A percentile compares a stretch with the other conserved stretches of the same genome.
Evolutionary conservation across 1,140 invertebrate genomes (phyloP).

Genomic region (Amyelois transitella): DNA sequence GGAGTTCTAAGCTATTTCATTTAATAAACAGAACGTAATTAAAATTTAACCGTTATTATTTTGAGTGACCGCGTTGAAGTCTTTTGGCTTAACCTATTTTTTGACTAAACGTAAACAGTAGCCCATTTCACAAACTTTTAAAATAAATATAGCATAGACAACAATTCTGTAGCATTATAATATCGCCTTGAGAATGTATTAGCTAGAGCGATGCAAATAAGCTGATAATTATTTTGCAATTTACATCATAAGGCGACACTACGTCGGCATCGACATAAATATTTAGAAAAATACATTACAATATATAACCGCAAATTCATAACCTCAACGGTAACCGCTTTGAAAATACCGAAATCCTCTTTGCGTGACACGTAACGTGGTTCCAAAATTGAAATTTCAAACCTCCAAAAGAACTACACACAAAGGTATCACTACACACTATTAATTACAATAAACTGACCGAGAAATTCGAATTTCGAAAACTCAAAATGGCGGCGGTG

Average conservation of each 20-base stretch:
- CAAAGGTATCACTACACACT: slow-evolving; percentile 39
- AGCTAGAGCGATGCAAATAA: slow-evolving; percentile 27
- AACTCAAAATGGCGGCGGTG: slow-evolving; percentile 42
- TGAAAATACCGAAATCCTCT: slow-evolving; percentile 47
- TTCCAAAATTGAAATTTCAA: slow-evolving; percentile 20
- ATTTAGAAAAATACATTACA: slow-evolving; percentile 24
- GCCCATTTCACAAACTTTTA: slow-evolving; percentile 9
- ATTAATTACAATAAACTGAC: slow-evolving; percentile 47
- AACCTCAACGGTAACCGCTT: slow-evolving; percentile 48
- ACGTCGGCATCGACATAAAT: slow-evolving; percentile 18
- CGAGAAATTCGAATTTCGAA: slow-evolving; percentile 40
- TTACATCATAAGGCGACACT: slow-evolving; percentile 42
- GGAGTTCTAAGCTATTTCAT: background rate
- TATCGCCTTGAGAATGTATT: slow-evolving; percentile 22
- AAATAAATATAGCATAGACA: slow-evolving; percentile 17
- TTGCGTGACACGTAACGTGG: slow-evolving; percentile 10
- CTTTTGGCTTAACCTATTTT: slow-evolving; percentile 36
- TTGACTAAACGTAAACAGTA: slow-evolving; percentile 33
- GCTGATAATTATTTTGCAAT: slow-evolving; percentile 50
- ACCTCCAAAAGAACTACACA: slow-evolving; percentile 40
- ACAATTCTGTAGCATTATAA: background rate
- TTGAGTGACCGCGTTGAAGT: slow-evolving; percentile 30
- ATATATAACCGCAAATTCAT: slow-evolving; percentile 33
- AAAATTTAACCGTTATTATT: slow-evolving; percentile 3
- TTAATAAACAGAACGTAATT: background rate